Conservation (phyloP, 1,140 invertebrate genomes). For the Venustaconcha ellipsiformis region DNA sequence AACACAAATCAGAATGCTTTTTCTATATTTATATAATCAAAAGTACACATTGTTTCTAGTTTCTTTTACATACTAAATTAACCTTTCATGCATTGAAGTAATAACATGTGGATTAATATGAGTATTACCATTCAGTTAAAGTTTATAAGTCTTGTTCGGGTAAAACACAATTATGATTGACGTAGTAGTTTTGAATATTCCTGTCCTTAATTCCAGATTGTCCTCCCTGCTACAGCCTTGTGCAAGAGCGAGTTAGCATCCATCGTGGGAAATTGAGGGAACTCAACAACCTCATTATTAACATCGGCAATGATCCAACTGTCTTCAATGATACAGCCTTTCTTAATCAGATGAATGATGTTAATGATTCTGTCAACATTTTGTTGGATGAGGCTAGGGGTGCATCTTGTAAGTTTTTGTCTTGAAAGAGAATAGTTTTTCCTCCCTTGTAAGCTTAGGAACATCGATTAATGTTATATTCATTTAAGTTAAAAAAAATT, state of each 20-base stretch:
- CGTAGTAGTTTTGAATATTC: background rate
- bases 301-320: conserved; percentile 80
- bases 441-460: too few species aligned
- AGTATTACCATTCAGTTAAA: too few species aligned
- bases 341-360: conserved; percentile 79
- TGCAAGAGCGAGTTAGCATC: conserved; percentile 86
- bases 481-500: too few species aligned
- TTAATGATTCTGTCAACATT: conserved; percentile 79
- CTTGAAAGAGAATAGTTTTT: background rate
- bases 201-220: conserved; percentile 75
- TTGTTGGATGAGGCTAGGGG: conserved; percentile 79
- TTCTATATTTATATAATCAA: too few species aligned
- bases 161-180: background rate
- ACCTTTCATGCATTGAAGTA: too few species aligned
- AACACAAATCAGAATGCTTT: too few species aligned
- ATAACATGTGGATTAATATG: too few species aligned
- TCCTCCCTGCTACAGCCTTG: conserved; percentile 92
- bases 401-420: conserved; percentile 72
- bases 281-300: conserved; percentile 78
- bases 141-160: too few species aligned
- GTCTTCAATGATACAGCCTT: conserved; percentile 88
- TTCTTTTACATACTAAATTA: too few species aligned
- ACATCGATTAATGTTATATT: too few species aligned
- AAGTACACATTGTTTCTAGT: too few species aligned
- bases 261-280: conserved; percentile 83